These are phyloP conservation scores for Didymodactylos carnosus DNA, from an alignment of 2,888 invertebrate species.

Conservation along the genomic window DNA sequence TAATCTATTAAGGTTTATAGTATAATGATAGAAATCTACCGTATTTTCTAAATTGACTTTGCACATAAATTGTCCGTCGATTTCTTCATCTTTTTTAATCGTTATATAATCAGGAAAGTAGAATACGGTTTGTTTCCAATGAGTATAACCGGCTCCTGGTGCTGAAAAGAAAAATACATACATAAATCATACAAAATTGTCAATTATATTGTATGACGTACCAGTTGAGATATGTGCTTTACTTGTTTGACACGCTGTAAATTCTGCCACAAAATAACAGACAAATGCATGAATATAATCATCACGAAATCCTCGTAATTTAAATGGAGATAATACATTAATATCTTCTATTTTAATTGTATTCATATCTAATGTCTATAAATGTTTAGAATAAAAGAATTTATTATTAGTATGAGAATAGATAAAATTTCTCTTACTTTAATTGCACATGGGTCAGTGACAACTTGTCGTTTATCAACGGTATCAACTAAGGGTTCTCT, in stretches of 20 bases:
- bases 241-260: too few relatives aligned
- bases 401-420: neutral
- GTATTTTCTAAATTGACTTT: constrained; percentile 86
- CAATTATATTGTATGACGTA: too few relatives aligned
- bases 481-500: constrained; percentile 94
- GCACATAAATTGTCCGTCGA: constrained; percentile 73
- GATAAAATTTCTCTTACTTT: constrained; percentile 45
- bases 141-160: constrained; percentile 89
- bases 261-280: constrained; percentile 96
- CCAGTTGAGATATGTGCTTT: too few relatives aligned
- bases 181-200: neutral
- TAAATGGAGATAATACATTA: constrained; percentile 60
- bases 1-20: too few relatives aligned
- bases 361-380: constrained; percentile 85
- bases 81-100: constrained; percentile 74
- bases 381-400: constrained; percentile 10
- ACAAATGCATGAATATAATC: constrained; percentile 94
- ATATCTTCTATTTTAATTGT: constrained; percentile 82
- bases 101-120: constrained; percentile 83
- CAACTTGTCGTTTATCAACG: constrained; percentile 93
- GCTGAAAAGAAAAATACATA: constrained; percentile 28
- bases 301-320: constrained; percentile 47
- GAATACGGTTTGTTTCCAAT: constrained; percentile 98
- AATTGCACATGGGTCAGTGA: constrained; percentile 74
- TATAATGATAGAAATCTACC: too few relatives aligned